Percentiles rank a stretch among this genome's conserved stretches.
phyloP scores from a whole-genome alignment of 2,113 vertebrate species.

The Poeciliopsis prolifica region DNA sequence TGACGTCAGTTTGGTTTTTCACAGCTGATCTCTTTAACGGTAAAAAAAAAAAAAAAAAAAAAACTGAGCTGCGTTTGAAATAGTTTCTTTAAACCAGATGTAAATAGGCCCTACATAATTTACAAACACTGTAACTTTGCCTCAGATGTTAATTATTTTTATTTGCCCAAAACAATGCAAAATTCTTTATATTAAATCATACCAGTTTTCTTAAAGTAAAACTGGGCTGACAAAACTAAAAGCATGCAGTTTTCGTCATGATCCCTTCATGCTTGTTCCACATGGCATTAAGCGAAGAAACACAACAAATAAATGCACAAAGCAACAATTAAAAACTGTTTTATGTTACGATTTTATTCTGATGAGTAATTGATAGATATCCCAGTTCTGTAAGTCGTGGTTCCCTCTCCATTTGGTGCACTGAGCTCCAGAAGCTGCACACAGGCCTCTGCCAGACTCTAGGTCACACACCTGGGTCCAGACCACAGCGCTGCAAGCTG shows the following conservation, averaged over 20 bases:
- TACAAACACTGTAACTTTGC: not conserved
- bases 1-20: not conserved
- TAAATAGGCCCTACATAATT: not conserved
- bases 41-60: not conserved
- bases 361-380: not conserved
- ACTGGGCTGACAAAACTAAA: not conserved
- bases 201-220: not conserved
- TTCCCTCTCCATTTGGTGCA: conserved; percentile 24
- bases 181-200: too few species aligned
- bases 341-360: not conserved
- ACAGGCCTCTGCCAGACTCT: conserved; percentile 54
- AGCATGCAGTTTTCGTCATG: not conserved
- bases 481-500: conserved; percentile 54
- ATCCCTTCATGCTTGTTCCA: not conserved
- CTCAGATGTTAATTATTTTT: not conserved
- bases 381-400: not conserved
- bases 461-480: conserved; percentile 77
- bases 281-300: not conserved
- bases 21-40: not conserved
- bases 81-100: not conserved
- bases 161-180: not conserved
- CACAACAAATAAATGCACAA: not conserved
- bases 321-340: not conserved
- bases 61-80: too few species aligned
- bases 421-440: conserved; percentile 21